phyloP scores from a whole-genome alignment of 1,140 invertebrate genomes.

The Globodera rostochiensis region DNA sequence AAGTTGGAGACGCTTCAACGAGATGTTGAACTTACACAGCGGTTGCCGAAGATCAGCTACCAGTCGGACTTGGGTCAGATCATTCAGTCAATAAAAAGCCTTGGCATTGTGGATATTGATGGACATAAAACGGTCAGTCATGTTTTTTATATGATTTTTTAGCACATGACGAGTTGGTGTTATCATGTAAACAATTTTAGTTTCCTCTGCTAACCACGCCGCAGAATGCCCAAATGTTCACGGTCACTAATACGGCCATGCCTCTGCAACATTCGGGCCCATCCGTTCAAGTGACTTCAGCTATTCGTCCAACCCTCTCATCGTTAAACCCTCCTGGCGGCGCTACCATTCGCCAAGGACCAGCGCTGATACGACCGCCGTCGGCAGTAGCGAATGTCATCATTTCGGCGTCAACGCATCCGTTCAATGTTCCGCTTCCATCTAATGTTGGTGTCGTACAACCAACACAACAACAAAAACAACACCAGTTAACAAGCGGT shows the following conservation, averaged over 20 bases:
- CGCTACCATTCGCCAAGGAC: background rate
- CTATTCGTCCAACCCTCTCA: background rate
- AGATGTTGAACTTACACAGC: slow-evolving; percentile 9
- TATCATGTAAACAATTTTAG: background rate
- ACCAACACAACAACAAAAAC: background rate
- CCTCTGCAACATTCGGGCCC: background rate
- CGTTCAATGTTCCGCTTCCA: slow-evolving; percentile 1
- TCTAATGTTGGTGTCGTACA: background rate
- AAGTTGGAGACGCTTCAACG: slow-evolving; percentile 10
- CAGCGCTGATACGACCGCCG: background rate
- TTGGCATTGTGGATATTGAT: slow-evolving; percentile 16
- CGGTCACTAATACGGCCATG: background rate
- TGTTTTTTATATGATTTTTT: background rate
- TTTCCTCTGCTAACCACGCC: background rate
- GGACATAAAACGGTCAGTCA: background rate
- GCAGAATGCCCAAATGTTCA: slow-evolving; percentile 26
- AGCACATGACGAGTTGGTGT: background rate
- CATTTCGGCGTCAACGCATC: background rate
- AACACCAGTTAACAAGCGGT: background rate
- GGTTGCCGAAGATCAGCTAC: slow-evolving; percentile 15
- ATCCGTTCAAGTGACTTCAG: background rate
- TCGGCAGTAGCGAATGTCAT: background rate
- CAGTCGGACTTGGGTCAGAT: background rate
- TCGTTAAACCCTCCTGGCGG: background rate
- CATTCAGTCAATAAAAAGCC: background rate